Base-by-base conservation (phyloP, 2,113 vertebrate species). In the human (Homo sapiens) region DNA sequence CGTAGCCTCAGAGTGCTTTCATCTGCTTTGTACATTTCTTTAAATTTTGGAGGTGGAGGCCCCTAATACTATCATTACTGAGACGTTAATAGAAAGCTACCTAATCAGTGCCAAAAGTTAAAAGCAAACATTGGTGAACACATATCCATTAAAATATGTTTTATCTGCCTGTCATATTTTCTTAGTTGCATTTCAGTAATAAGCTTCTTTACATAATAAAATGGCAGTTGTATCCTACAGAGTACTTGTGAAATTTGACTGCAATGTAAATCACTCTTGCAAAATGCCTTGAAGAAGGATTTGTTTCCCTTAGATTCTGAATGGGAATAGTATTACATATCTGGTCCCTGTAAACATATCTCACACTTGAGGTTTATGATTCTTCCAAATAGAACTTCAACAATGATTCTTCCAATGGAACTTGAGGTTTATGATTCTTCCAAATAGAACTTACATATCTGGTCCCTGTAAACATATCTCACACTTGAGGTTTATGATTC, bases 61-160 rank as follows among this genome's bases (percentile, higher is more conserved):
- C 0, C 50, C 72, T 87, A 85, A 82, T 89, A 66, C n/a, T 50
- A 35, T 89, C 59, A 86, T 96, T 89, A 70, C 38, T 12, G 40
- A 81, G 50, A 82, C 75, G 45, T 82, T 66, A 83, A 80, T 52
- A 64, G 57, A 85, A 92, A 55, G 14, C 66, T 86, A 9, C 38
- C 11, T 92, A 55, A 84, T 76, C 45, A 59, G 59, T 40, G 13
- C 14, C 68, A 16, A 68, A 82, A 30, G 6, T 85, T 93, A 55
- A 89, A 88, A 83, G 52, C 50, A 94, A 96, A 92, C 23, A 78
- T 48, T 27, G 76, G 20, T 89, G 95, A 96, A 91, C 45, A 59
- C 48, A 27, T 27, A 89, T 87, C 59, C 70, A 70, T 94, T 91
- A 82, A 94, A 66, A 70, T 59, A 40, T 0, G 0, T 81, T 88